Evolutionary conservation across 2,797 vertebrate species (phyloP).

Genomic region (Dryobates pubescens): DNA sequence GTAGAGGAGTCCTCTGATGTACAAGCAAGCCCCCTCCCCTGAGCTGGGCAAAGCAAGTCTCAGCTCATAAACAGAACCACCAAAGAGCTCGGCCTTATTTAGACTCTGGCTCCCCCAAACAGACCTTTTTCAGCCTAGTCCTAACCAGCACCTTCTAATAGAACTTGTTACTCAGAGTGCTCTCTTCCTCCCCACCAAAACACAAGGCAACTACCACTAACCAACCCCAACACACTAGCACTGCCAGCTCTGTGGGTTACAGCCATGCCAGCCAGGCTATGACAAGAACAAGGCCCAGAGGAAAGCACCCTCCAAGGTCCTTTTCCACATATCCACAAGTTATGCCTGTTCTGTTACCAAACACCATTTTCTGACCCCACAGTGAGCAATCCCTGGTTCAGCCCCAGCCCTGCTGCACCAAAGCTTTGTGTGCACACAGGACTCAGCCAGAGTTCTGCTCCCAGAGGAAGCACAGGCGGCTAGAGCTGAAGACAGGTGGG

Average conservation of each 20-base stretch:
- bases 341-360: background rate
- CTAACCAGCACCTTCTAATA: background rate
- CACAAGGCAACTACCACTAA: background rate
- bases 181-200: background rate
- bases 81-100: background rate
- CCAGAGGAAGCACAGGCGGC: background rate
- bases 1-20: background rate
- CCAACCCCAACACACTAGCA: background rate
- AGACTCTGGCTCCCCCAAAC: background rate
- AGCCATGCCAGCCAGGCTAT: fast-evolving
- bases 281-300: fast-evolving
- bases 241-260: background rate
- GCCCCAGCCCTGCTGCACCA: background rate
- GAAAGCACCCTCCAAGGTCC: background rate
- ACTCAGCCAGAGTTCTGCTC: background rate
- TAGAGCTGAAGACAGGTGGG: background rate
- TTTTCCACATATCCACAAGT: fast-evolving
- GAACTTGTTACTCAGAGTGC: no score
- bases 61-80: background rate
- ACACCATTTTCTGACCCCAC: background rate
- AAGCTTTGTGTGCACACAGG: background rate
- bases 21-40: background rate
- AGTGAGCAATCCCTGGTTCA: fast-evolving
- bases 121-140: background rate
- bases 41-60: background rate